Conservation (phyloP, 1,140 invertebrate species). For the Chrysoperla carnea region DNA sequence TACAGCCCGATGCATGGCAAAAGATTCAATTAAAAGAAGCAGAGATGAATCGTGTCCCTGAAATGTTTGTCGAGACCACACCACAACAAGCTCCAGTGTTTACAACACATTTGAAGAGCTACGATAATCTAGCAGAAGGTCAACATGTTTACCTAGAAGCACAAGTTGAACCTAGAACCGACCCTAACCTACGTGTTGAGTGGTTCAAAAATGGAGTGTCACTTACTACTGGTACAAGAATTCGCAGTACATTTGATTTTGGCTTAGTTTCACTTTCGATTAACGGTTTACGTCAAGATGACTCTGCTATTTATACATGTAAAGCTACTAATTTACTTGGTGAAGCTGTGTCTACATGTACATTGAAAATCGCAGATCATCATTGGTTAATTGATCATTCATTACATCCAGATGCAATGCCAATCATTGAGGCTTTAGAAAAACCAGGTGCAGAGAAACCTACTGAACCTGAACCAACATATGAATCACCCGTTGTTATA, state of each 20-base stretch:
- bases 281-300: conserved; percentile 66
- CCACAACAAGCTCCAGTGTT: conserved; percentile 79
- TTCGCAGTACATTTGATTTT: conserved; percentile 84
- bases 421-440: conserved; percentile 74
- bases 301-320: conserved; percentile 88
- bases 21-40: conserved; percentile 78
- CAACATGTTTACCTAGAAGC: conserved; percentile 87
- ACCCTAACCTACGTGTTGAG: conserved; percentile 79
- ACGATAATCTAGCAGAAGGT: conserved; percentile 71
- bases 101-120: conserved; percentile 74
- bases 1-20: conserved; percentile 77
- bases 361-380: conserved; percentile 73
- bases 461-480: conserved; percentile 54
- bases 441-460: conserved; percentile 42
- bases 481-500: conserved; percentile 76
- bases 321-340: conserved; percentile 79
- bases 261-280: conserved; percentile 85
- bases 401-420: conserved; percentile 77
- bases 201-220: conserved; percentile 89
- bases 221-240: conserved; percentile 62
- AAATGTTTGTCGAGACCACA: conserved; percentile 63
- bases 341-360: conserved; percentile 81
- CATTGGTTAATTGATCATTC: conserved; percentile 77
- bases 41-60: conserved; percentile 71
- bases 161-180: conserved; percentile 87